These are phyloP conservation scores for Todus mexicanus DNA, from an alignment of 2,797 vertebrate genomes.

Conservation along the genomic window DNA sequence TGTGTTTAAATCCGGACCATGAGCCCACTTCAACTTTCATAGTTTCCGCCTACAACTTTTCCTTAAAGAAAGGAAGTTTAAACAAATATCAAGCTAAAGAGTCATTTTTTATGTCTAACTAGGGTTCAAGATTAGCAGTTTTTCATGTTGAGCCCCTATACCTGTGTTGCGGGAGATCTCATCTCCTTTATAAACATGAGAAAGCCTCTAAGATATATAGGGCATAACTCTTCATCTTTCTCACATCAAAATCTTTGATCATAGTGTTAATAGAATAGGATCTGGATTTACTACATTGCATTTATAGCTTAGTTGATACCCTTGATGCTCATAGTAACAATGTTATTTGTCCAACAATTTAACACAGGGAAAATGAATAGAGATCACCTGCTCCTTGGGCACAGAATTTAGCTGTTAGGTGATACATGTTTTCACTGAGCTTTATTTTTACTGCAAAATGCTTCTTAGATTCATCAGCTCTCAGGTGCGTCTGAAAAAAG, in stretches of 20 bases:
- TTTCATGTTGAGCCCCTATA: background rate
- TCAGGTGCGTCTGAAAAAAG: background rate
- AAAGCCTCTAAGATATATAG: background rate
- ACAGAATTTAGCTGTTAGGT: background rate
- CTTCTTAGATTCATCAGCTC: background rate
- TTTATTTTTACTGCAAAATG: background rate
- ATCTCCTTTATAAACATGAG: background rate
- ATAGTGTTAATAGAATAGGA: background rate
- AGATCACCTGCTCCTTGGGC: background rate
- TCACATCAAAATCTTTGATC: background rate
- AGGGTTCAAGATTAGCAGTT: background rate
- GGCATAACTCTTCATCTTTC: background rate
- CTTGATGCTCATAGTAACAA: background rate
- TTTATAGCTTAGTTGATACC: background rate
- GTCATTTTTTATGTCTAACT: background rate
- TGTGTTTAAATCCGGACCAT: constrained; percentile 19
- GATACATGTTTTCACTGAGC: background rate
- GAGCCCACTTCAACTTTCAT: constrained; percentile 31
- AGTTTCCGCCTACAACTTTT: constrained; percentile 25
- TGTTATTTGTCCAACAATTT: background rate
- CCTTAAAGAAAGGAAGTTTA: constrained; percentile 37
- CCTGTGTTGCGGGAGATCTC: background rate
- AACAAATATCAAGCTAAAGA: constrained; percentile 15
- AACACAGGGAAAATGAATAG: background rate
- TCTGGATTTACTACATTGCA: background rate